These are phyloP conservation scores for Amiota mariae DNA, from an alignment of 2,888 invertebrate genomes.

Conservation along the genomic window DNA sequence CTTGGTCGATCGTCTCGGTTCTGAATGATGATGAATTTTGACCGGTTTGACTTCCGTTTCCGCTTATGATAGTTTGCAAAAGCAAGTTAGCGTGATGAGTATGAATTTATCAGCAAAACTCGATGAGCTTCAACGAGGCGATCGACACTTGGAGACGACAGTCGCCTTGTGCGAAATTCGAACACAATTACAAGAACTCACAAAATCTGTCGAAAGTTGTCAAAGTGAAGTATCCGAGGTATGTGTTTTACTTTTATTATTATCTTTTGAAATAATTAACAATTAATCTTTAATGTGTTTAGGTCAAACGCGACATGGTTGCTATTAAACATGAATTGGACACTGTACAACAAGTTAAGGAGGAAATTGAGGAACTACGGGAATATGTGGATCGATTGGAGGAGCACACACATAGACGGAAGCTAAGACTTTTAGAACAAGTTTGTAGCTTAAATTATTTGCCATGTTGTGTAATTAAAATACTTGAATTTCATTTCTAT, in stretches of 20 bases:
- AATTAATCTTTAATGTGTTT: constrained; percentile 35
- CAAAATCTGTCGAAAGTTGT: constrained; percentile 95
- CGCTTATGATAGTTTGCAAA: constrained; percentile 87
- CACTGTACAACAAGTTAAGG: constrained; percentile 95
- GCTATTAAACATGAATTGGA: constrained; percentile 95
- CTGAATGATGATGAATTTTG: constrained; percentile 46
- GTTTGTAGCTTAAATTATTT: constrained; percentile 77
- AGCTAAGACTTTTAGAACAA: constrained; percentile 93
- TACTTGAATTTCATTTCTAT: constrained; percentile 69
- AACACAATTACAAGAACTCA: constrained; percentile 92
- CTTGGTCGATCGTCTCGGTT: not conserved
- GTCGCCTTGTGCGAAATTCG: constrained; percentile 95
- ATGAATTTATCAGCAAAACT: constrained; percentile 95
- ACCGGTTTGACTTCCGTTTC: constrained; percentile 44
- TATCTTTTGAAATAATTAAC: not conserved
- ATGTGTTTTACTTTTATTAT: constrained; percentile 57
- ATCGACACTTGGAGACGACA: constrained; percentile 93
- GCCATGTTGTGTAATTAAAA: constrained; percentile 74
- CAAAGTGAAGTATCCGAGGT: constrained; percentile 94
- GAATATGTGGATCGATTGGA: constrained; percentile 94
- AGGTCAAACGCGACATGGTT: constrained; percentile 95
- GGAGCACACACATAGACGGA: constrained; percentile 91
- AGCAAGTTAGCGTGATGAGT: constrained; percentile 98
- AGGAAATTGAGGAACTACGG: constrained; percentile 93
- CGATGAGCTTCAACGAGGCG: constrained; percentile 92